Conservation (phyloP, 2,797 vertebrate genomes). For the Darevskia mixta region DNA sequence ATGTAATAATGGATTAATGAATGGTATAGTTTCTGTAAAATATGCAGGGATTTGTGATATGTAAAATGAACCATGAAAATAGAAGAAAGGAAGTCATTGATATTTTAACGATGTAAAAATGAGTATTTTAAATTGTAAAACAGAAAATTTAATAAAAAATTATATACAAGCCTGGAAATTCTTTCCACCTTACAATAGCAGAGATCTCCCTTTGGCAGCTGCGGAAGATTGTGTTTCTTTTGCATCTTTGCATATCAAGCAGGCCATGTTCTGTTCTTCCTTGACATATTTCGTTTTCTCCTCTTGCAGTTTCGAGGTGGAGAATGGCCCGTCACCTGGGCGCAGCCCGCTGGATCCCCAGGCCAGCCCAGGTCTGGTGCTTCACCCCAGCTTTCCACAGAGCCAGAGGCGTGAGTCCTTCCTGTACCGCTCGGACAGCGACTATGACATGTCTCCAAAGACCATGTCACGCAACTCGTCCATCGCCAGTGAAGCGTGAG, state of each 20-base stretch:
- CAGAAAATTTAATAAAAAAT: too few species aligned
- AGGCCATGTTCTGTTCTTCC: not conserved
- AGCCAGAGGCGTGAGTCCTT: slow-evolving; percentile 93
- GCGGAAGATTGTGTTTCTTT: not conserved
- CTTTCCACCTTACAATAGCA: not conserved
- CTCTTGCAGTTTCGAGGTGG: slow-evolving; percentile 86
- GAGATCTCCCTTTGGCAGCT: not conserved
- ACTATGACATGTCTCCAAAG: slow-evolving; percentile 94
- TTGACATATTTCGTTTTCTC: not conserved
- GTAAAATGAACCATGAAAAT: too few species aligned
- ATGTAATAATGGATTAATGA: too few species aligned
- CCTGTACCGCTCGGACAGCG: slow-evolving; percentile 93
- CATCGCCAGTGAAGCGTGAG: slow-evolving; percentile 93
- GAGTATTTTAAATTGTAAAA: too few species aligned
- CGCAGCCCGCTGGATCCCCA: slow-evolving; percentile 93
- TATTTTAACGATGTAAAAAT: too few species aligned
- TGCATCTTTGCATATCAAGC: too few species aligned
- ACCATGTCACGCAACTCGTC: slow-evolving; percentile 95
- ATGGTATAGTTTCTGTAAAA: too few species aligned
- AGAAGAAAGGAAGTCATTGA: too few species aligned
- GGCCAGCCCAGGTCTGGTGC: slow-evolving; percentile 91
- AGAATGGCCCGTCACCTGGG: slow-evolving; percentile 88
- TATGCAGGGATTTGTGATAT: too few species aligned
- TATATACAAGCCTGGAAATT: not conserved
- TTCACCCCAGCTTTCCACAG: slow-evolving; percentile 87